Evolutionary conservation across 2,113 vertebrate genomes (phyloP).

Genomic region (Psettodes erumei): DNA sequence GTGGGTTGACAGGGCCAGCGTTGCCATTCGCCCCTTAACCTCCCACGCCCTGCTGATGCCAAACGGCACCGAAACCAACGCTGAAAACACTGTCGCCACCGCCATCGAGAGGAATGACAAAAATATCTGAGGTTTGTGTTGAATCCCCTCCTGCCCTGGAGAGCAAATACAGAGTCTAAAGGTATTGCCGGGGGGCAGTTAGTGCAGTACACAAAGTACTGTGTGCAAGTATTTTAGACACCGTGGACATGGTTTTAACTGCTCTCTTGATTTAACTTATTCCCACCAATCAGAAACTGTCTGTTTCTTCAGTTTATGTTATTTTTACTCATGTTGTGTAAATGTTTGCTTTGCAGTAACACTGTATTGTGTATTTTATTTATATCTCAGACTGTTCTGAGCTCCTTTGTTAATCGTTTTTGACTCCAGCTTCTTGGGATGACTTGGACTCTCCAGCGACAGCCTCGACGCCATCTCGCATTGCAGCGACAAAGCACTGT

Average conservation of each 20-base stretch:
- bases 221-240: not conserved
- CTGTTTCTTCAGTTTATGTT: no score
- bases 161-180: slow-evolving; percentile 16
- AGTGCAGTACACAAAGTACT: no score
- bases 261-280: not conserved
- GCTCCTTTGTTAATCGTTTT: not conserved
- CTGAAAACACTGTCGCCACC: slow-evolving; percentile 66
- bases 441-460: not conserved
- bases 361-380: no score
- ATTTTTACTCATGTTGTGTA: no score
- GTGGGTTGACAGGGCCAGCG: slow-evolving; percentile 70
- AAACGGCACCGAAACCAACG: slow-evolving; percentile 68
- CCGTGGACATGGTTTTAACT: not conserved
- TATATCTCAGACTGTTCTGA: no score
- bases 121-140: not conserved
- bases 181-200: no score
- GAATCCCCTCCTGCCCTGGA: not conserved
- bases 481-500: slow-evolving; percentile 16
- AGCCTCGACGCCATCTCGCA: no score
- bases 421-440: not conserved
- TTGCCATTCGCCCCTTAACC: slow-evolving; percentile 78
- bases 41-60: slow-evolving; percentile 57
- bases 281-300: not conserved
- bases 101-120: slow-evolving; percentile 28
- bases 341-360: no score